These are phyloP conservation scores for Drosophila helvetica DNA, from an alignment of 2,888 invertebrate genomes.

Conservation along the genomic window DNA sequence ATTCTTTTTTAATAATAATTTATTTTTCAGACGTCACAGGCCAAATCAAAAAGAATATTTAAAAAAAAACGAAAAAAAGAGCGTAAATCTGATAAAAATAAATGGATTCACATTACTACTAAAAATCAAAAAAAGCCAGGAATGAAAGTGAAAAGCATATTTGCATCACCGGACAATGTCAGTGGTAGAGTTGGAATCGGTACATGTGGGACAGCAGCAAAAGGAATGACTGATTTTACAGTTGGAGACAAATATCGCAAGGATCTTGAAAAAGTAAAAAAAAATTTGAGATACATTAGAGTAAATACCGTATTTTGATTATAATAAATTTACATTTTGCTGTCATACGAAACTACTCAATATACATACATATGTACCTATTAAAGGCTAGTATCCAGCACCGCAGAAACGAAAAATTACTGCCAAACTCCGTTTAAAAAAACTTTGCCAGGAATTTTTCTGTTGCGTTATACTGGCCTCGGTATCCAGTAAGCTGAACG, in stretches of 20 bases:
- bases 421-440: no score
- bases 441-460: no score
- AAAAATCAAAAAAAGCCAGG: slow-evolving; percentile 94
- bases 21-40: slow-evolving; percentile 87
- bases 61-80: slow-evolving; percentile 98
- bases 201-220: slow-evolving; percentile 97
- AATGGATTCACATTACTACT: slow-evolving; percentile 96
- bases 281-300: neutral
- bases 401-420: no score
- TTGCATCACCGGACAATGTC: slow-evolving; percentile 97
- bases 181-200: slow-evolving; percentile 98
- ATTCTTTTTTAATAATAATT: slow-evolving; percentile 5
- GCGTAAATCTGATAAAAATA: slow-evolving; percentile 97
- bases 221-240: slow-evolving; percentile 97
- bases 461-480: no score
- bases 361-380: no score
- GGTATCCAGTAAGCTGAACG: no score
- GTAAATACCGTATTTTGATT: neutral
- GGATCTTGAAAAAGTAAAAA: slow-evolving; percentile 86
- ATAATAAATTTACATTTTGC: neutral
- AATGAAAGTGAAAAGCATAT: slow-evolving; percentile 95
- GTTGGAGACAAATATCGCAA: slow-evolving; percentile 96
- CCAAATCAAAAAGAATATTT: slow-evolving; percentile 95
- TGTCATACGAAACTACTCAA: no score
- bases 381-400: no score